Evolutionary conservation across 2,113 vertebrate species (phyloP).

Genomic region (Vireo altiloquus): DNA sequence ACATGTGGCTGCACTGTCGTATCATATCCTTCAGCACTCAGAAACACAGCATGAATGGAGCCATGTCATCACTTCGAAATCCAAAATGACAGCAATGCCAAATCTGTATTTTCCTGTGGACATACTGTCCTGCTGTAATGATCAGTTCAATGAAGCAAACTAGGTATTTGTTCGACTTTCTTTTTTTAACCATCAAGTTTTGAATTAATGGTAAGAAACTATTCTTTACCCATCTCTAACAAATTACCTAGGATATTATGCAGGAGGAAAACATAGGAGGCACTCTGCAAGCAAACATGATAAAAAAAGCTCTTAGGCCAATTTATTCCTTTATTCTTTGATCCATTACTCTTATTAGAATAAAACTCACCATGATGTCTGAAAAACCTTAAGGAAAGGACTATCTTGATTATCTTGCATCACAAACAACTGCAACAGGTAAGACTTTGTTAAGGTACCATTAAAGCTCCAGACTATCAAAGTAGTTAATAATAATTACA

Average conservation of each 20-base stretch:
- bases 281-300: neutral
- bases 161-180: neutral
- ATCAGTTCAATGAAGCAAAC: neutral
- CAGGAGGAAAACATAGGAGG: neutral
- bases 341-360: neutral
- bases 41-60: neutral
- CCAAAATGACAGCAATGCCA: neutral
- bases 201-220: neutral
- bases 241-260: neutral
- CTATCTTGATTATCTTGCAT: neutral
- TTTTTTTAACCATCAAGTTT: neutral
- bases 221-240: neutral
- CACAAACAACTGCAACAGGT: neutral
- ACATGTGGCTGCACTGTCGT: neutral
- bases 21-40: neutral
- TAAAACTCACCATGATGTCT: neutral
- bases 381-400: neutral
- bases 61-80: neutral
- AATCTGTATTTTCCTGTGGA: neutral
- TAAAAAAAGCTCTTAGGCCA: neutral
- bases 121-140: neutral
- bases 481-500: neutral
- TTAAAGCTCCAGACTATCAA: neutral
- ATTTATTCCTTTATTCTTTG: neutral
- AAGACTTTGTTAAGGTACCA: neutral